Conservation (phyloP, 2,797 vertebrate genomes). For the Xenopus petersii region DNA sequence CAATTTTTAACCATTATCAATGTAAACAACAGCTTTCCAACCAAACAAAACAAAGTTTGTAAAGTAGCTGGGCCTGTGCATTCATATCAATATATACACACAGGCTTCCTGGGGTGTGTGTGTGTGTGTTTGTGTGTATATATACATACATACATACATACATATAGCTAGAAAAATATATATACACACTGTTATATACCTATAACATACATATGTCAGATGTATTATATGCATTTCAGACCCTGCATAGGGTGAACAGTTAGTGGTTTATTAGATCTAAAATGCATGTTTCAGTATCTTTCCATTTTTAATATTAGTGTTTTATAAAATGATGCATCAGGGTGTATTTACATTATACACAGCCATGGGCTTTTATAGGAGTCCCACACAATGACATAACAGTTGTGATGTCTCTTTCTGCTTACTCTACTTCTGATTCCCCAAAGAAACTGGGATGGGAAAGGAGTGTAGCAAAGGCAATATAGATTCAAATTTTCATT, state of each 20-base stretch:
- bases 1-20: background rate
- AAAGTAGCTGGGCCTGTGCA: background rate
- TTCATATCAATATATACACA: slow-evolving; percentile 2
- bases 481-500: background rate
- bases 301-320: slow-evolving; percentile 41
- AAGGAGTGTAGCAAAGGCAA: background rate
- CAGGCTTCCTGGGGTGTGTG: background rate
- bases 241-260: slow-evolving; percentile 23
- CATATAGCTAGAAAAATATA: slow-evolving; percentile 2
- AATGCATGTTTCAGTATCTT: slow-evolving; percentile 30
- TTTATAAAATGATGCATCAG: slow-evolving; percentile 31
- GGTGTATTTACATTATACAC: slow-evolving; percentile 45
- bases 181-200: slow-evolving; percentile 8
- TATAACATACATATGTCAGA: background rate
- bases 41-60: background rate
- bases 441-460: background rate
- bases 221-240: slow-evolving; percentile 10
- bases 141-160: background rate
- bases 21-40: background rate
- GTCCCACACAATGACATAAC: slow-evolving; percentile 7
- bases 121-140: background rate
- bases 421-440: background rate
- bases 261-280: slow-evolving; percentile 47
- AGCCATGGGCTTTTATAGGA: slow-evolving; percentile 16
- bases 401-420: background rate